These are phyloP conservation scores for Encarsia formosa DNA, from an alignment of 2,888 invertebrate species.

Conservation along the genomic window DNA sequence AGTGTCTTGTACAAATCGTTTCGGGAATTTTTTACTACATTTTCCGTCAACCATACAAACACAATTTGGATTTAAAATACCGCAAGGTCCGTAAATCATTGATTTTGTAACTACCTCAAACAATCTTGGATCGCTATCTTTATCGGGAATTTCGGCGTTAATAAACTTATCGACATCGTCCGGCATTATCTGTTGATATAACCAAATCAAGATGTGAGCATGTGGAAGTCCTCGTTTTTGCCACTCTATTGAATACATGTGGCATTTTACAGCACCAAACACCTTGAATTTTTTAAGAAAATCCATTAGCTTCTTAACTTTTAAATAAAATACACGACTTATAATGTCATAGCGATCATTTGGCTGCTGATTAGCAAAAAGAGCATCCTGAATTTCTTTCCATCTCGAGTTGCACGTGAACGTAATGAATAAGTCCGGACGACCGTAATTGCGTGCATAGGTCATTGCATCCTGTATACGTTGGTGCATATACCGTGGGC, in stretches of 20 bases:
- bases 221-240: too few species aligned
- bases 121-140: conserved; percentile 29
- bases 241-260: conserved; percentile 36
- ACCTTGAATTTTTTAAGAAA: conserved; percentile 34
- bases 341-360: too few species aligned
- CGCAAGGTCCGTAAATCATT: too few species aligned
- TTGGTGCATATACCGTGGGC: conserved; percentile 46
- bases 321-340: too few species aligned
- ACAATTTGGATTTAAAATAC: too few species aligned
- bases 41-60: too few species aligned
- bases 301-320: too few species aligned
- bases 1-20: too few species aligned
- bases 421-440: conserved; percentile 45
- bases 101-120: too few species aligned
- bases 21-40: conserved; percentile 42
- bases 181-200: too few species aligned
- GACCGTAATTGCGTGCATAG: conserved; percentile 42
- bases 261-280: conserved; percentile 28
- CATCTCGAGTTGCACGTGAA: conserved; percentile 43
- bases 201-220: conserved; percentile 34
- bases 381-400: conserved; percentile 34
- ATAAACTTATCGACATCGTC: too few species aligned
- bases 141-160: too few species aligned
- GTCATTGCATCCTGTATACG: conserved; percentile 42
- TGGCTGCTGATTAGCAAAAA: conserved; percentile 34